Base-by-base conservation (phyloP, 2,113 vertebrate species). In the Pipra filicauda region DNA sequence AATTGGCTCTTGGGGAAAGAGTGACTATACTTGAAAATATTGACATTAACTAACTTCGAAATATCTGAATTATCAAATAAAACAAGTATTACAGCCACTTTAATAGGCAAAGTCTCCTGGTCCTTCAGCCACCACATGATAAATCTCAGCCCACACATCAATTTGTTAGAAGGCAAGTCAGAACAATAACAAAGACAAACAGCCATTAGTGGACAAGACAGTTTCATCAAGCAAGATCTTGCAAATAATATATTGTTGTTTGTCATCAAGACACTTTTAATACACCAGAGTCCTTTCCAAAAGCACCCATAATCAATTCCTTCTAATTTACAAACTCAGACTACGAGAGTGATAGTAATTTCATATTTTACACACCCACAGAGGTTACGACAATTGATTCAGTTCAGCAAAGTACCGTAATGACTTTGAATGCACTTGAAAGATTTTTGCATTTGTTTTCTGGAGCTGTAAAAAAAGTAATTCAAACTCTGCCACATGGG, bases 381-480 rank as follows among this genome's bases (percentile, higher is more conserved):
- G 98, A 98, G 97, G 97, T 97, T 97, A 96, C 39, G 55, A 97
- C 97, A 96, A 97, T 97, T 97, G 97, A 97, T 97, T 97, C 97
- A 49, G 86, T 96, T 94, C 95, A 91, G 95, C 95, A 94, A 97
- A 97, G 95, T 95, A 95, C 76, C 2, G 93, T 97, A 92, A 97
- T 97, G 96, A 98, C 98, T 98, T 98, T 97, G 98, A 97, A 96
- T 94, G 97, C 97, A 97, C 97, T 98, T 98, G 97, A 97, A 98
- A 97, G 97, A 96, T 97, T 98, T 96, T 98, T 97, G 98, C 97
- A 96, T 98, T 97, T 98, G 97, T 98, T 98, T 97, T 97, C 91
- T 37, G 76, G 86, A 94, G 93, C 94, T 95, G 96, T 97, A 96
- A 97, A 97, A 97, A 95, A 85, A 95, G 89, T 94, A 96, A 98